Percentiles rank a stretch among this genome's conserved stretches.
Evolutionary conservation across 2,113 vertebrate species (phyloP).

Genomic region (Semnornis frantzii): DNA sequence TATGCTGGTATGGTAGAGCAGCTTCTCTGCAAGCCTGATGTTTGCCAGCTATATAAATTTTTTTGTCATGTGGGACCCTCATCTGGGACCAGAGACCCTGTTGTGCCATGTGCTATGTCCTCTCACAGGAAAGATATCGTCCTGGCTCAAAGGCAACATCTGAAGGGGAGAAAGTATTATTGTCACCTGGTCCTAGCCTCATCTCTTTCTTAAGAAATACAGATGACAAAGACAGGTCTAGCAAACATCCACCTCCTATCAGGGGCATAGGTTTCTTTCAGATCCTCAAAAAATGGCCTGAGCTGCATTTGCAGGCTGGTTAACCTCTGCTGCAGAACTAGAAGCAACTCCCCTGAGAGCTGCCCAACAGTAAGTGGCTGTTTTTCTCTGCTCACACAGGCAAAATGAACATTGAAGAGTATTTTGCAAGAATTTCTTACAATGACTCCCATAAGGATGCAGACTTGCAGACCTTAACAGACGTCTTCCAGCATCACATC

Average conservation of each 20-base stretch:
- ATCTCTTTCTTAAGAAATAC: not conserved
- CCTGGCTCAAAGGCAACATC: not conserved
- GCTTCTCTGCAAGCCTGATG: not conserved
- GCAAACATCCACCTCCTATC: not conserved
- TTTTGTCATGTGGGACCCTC: not conserved
- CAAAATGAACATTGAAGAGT: constrained; percentile 82
- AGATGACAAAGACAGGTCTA: not conserved
- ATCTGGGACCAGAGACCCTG: not conserved
- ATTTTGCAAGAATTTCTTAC: constrained; percentile 87
- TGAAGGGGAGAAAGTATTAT: not conserved
- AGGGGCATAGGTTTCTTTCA: not conserved
- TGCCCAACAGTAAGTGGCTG: not conserved
- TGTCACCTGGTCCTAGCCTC: not conserved
- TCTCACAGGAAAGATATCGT: not conserved
- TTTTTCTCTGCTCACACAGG: constrained; percentile 38
- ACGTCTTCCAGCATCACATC: constrained; percentile 80
- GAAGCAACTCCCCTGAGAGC: not conserved
- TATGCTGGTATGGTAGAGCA: not conserved
- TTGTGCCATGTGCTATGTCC: not conserved
- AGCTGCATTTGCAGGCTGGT: not conserved
- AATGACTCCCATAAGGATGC: constrained; percentile 54
- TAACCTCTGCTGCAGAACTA: not conserved
- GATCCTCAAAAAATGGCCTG: not conserved
- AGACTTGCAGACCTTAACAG: constrained; percentile 79
- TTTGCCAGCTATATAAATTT: not conserved